Evolutionary conservation across 2,888 invertebrate species (phyloP), one percentile per base, ranked within the genome.

Genomic region (Lasius platythorax): DNA sequence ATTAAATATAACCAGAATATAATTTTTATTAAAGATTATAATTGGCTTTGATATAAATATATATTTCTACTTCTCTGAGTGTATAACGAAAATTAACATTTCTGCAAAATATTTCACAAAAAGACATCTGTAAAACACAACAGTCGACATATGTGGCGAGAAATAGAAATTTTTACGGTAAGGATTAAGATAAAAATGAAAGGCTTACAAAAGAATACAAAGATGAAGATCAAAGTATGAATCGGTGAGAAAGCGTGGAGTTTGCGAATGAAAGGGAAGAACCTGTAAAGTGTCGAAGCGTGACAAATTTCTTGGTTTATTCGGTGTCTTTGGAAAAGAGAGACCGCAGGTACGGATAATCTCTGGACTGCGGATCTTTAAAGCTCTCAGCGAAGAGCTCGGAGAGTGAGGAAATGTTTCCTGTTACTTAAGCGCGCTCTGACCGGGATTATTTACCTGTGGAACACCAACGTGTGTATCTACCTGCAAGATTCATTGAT

Each of bases 401-500:
- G 66, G 23, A 23, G 23, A 23, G 33, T 37, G 30, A 56, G 43
- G 68, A 85, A 70, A 76, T 82, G 56, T 75, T 76, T 46, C 33
- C 8, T n/a, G n/a, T 67, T 11, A 64, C 63, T 85, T n/a, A 40
- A 73, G 18, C 72, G 18, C n/a, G 67, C 46, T 84, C 66, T 85
- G 89, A 89, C 72, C 64, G 70, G 87, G 85, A 88, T 89, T 90
- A 88, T 76, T 87, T 92, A 91, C 90, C 91, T 79, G 86, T 86
- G 40, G 87, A 79, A 81, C 73, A 81, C 73, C 64, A 84, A 73
- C 88, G 86, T 90, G 93, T 93, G 93, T 93, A 93, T 93, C 92
- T 92, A 93, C 92, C 91, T 92, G 93, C 87, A 87, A 89, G 15
- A 46, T 90, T 90, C 91, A 94, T 94, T 92, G 94, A 94, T 94